Base-by-base conservation (phyloP, 2,797 vertebrate species). In the Lagocephalus sceleratus region DNA sequence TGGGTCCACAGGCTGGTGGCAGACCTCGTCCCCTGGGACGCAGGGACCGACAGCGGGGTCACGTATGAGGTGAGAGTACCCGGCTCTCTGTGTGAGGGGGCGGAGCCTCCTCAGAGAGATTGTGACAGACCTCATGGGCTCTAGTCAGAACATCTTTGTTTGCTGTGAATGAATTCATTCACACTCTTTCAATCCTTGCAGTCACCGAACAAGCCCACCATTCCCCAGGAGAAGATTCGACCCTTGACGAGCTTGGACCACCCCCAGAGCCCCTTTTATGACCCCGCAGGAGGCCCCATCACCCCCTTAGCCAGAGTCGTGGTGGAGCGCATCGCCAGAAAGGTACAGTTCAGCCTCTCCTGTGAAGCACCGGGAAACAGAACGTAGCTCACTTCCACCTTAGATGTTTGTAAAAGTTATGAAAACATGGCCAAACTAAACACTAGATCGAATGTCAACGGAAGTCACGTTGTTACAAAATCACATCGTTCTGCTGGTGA, bases 11-110 rank as follows among this genome's bases (percentile, higher is more conserved):
- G 85, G 44, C 87, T 97, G 2, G 85, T 91, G 26, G 93, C 95
- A 2, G 96, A 97, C 76, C 85, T 99, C 63, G 94, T 97, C 19
- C 96, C 96, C 6, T 99, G 95, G 95, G 97, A 99, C 1, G 97
- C 97, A 0, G 97, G 97, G 66, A 97, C 96, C 0, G 96, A 99
- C 86, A 91, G 85, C 0, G 97, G 97, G 0, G 90, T 97, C 66
- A 94, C 93, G 10, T 99, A 99, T 14, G 94, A 98, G 94, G 97
- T 97, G 81, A 2, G 39, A 17, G n/a, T 5, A 17, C 8, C 12
- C 9, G 12, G 12, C 5, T 16, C 16, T 6, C 16, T 42, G 40
- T 42, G 15, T 42, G 4, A 35, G n/a, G n/a, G n/a, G n/a, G n/a
- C n/a, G n/a, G n/a, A n/a, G n/a, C n/a, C n/a, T n/a, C n/a, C n/a